A percentile compares a stretch with the other conserved stretches of the same genome.
These are phyloP conservation scores for Meda fulgida DNA, from an alignment of 2,797 vertebrate species.

Conservation along the genomic window DNA sequence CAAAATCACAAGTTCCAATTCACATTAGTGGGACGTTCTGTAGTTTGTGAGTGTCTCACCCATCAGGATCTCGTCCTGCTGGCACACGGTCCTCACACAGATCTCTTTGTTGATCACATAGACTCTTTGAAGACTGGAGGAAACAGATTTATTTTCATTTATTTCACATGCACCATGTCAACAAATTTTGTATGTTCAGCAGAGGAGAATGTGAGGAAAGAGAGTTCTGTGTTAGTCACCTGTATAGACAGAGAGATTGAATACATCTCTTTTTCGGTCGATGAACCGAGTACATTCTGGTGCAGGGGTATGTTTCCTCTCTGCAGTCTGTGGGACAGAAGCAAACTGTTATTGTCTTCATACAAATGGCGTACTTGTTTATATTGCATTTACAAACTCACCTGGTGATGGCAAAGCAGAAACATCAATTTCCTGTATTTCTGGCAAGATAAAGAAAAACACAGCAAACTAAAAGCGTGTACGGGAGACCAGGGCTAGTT, in stretches of 20 bases:
- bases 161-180: not conserved
- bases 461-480: not conserved
- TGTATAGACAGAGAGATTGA: slow-evolving; percentile 77
- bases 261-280: slow-evolving; percentile 77
- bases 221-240: slow-evolving; percentile 65
- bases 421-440: slow-evolving; percentile 1
- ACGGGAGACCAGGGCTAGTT: not conserved
- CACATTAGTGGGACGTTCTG: not conserved
- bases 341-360: slow-evolving; percentile 9
- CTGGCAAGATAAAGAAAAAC: slow-evolving; percentile 3
- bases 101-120: slow-evolving; percentile 86
- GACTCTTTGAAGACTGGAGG: slow-evolving; percentile 76
- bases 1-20: not conserved
- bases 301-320: slow-evolving; percentile 83
- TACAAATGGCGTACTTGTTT: too few relatives aligned
- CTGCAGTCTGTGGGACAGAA: slow-evolving; percentile 73
- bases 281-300: slow-evolving; percentile 85
- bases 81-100: slow-evolving; percentile 80
- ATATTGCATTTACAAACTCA: not conserved
- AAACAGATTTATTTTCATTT: slow-evolving; percentile 36
- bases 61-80: slow-evolving; percentile 78
- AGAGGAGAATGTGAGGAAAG: slow-evolving; percentile 15
- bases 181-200: not conserved
- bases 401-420: not conserved
- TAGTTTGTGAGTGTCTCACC: slow-evolving; percentile 65